A percentile compares a stretch with the other conserved stretches of the same genome.
These are phyloP conservation scores for Squalus acanthias DNA, from an alignment of 2,797 vertebrate species.

Conservation along the genomic window DNA sequence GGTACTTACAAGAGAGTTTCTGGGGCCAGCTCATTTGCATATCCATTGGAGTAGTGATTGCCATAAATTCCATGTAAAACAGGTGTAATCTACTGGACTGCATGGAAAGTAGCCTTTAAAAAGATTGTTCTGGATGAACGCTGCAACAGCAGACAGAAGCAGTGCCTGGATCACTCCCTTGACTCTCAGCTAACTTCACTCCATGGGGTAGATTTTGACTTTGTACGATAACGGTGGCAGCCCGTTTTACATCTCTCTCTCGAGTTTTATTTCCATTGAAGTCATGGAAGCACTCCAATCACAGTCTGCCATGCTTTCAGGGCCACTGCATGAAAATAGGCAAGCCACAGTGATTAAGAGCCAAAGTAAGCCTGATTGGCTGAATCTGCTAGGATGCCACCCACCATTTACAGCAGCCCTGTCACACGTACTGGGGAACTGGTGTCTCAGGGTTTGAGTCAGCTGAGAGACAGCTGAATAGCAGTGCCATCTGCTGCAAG, in stretches of 20 bases:
- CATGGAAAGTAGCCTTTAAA: neutral
- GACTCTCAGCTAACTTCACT: neutral
- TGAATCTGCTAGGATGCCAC: no score
- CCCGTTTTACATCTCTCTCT: neutral
- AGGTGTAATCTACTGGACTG: neutral
- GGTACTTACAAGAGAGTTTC: neutral
- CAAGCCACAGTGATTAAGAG: no score
- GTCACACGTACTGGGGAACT: no score
- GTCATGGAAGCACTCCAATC: neutral
- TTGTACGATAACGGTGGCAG: neutral
- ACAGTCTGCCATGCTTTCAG: neutral
- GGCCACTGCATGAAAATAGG: neutral
- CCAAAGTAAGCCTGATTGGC: no score
- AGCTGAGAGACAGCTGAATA: no score
- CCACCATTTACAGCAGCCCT: no score
- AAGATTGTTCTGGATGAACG: neutral
- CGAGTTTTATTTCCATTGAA: neutral
- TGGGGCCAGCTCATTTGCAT: neutral
- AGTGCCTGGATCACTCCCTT: neutral
- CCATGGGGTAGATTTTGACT: neutral
- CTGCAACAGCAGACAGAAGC: neutral
- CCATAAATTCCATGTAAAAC: neutral
- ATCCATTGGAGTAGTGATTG: neutral
- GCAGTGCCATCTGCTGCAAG: no score
- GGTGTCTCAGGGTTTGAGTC: no score